Evolutionary conservation across 2,888 invertebrate genomes (phyloP), one percentile per base, ranked within the genome.

Genomic region (Hyposoter didymator): DNA sequence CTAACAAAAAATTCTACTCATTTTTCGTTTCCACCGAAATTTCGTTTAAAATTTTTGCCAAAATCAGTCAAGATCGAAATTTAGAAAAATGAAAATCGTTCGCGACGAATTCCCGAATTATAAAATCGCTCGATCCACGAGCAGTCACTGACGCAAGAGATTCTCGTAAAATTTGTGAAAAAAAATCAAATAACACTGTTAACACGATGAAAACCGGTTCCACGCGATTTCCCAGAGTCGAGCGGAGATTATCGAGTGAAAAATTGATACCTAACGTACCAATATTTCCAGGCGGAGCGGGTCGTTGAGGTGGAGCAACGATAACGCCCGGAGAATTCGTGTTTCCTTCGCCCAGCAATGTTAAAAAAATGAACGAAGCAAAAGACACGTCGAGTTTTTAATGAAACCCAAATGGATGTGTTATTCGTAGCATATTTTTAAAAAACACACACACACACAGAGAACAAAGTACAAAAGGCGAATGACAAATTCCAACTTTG

Each of bases 211-310:
- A 59, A 59, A 59, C 59, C 28, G 59, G 59, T 59, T 66, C 22
- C 28, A 17, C 32, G 22, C 7, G 43, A 74, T 62, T 74, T 17
- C 10, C 22, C 22, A 62, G 17, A 62, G 17, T 45, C 45, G 45
- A 69, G 45, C 47, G 67, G 62, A 22, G 4, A 45, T 45, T 32
- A 45, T 69, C 39, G 59, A 43, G 64, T 72, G 43, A 55, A 39
- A 55, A 45, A 73, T 59, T 43, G 64, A 49, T 72, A 49, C 74
- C 45, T 75, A 87, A 93, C 94, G 88, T 94, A 94, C 94, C 94
- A 86, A 94, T 93, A 89, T 90, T 93, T 90, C 92, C 90, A 85
- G 94, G 94, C 89, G 94, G 94, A 90, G 93, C 90, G 87, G 94
- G 94, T 92, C 94, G 93, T 91, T 93, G 93, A 75, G 93, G 93